Evolutionary conservation across 2,797 vertebrate species (phyloP).

Genomic region (Myotis myotis): DNA sequence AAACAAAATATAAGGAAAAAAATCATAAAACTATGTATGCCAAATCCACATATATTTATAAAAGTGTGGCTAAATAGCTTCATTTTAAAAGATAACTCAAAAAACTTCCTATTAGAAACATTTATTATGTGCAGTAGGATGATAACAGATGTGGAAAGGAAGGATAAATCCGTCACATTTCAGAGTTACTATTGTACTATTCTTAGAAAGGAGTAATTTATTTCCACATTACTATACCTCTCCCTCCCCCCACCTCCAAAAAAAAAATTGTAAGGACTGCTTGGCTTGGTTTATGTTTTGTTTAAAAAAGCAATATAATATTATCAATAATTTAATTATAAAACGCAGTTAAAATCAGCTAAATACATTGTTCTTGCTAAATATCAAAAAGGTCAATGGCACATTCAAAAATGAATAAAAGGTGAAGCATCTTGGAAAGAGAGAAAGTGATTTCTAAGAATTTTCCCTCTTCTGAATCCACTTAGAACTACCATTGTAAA

Average conservation of each 20-base stretch:
- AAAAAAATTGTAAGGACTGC: neutral
- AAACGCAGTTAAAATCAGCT: neutral
- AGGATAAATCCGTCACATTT: neutral
- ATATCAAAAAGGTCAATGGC: neutral
- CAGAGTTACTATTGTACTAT: neutral
- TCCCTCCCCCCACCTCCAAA: neutral
- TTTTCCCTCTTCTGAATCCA: slow-evolving; percentile 21
- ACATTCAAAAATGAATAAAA: slow-evolving; percentile 10
- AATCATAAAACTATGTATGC: slow-evolving; percentile 14
- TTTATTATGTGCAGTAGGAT: neutral
- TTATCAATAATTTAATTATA: slow-evolving; percentile 19
- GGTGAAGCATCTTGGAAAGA: neutral
- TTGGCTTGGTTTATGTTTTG: slow-evolving; percentile 19
- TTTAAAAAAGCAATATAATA: neutral
- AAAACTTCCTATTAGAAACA: neutral
- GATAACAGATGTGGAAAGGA: neutral
- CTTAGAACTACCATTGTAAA: neutral
- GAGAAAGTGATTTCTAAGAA: neutral
- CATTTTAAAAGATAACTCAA: slow-evolving; percentile 37
- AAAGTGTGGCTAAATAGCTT: slow-evolving; percentile 33
- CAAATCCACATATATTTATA: slow-evolving; percentile 20
- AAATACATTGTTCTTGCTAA: neutral
- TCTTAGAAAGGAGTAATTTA: neutral
- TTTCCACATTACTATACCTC: neutral
- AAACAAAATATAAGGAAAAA: slow-evolving; percentile 51